phyloP scores from a whole-genome alignment of 1,140 invertebrate genomes.

The Hermatobates lingyangjiaoensis region DNA sequence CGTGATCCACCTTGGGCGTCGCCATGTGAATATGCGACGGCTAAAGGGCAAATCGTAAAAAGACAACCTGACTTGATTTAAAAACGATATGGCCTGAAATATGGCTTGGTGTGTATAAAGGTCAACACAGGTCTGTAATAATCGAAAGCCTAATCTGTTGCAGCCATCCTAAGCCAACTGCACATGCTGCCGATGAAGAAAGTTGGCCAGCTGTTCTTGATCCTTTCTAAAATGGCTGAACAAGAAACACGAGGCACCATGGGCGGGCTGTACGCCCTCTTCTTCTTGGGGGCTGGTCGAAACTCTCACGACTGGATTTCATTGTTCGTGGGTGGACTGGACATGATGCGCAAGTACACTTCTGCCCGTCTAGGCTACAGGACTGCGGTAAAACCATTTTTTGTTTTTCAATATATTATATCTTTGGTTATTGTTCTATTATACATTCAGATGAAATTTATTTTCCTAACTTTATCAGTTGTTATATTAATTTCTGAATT shows the following conservation, averaged over 20 bases:
- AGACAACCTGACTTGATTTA: no score
- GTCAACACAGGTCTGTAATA: no score
- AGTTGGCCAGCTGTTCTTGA: conserved; percentile 28
- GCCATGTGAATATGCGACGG: no score
- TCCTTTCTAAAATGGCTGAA: conserved; percentile 37
- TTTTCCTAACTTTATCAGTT: no score
- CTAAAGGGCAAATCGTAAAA: no score
- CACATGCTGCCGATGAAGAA: conserved; percentile 18
- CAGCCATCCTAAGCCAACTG: conserved; percentile 10
- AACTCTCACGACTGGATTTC: conserved; percentile 27
- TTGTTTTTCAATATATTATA: no score
- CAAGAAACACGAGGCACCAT: conserved; percentile 49
- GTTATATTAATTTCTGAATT: no score
- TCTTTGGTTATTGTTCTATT: no score
- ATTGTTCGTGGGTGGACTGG: conserved; percentile 30
- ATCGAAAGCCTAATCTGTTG: not conserved
- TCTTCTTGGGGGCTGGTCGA: conserved; percentile 37
- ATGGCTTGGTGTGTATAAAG: no score
- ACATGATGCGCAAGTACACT: conserved; percentile 47
- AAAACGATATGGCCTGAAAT: no score
- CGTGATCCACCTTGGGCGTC: no score
- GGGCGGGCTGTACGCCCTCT: conserved; percentile 47
- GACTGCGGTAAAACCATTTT: conserved; percentile 49
- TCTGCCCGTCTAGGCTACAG: conserved; percentile 51
- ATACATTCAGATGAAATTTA: no score